phyloP scores from a whole-genome alignment of 2,888 invertebrate genomes.

The Sepioteuthis lessoniana region DNA sequence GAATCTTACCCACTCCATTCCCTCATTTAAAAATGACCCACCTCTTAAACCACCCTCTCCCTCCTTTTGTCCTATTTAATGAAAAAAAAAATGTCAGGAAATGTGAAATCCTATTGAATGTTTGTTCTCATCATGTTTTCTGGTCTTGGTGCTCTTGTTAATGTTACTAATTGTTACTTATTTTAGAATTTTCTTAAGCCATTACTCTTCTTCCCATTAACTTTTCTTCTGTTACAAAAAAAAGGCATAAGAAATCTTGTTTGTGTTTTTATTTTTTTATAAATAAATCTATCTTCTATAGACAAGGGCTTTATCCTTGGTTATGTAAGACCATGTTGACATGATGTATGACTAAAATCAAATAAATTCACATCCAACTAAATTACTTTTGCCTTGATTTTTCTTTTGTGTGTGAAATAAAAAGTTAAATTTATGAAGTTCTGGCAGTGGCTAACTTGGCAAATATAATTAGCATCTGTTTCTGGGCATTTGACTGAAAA shows the following conservation, averaged over 20 bases:
- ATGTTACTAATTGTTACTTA: neutral
- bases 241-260: no score
- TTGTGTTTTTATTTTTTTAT: neutral
- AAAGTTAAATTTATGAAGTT: no score
- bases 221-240: neutral
- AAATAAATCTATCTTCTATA: neutral
- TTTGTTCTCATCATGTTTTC: slow-evolving; percentile 12
- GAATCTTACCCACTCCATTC: neutral
- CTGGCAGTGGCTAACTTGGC: no score
- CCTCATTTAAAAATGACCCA: neutral
- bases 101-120: slow-evolving; percentile 17
- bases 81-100: neutral
- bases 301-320: neutral
- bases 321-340: neutral
- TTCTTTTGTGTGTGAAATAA: no score
- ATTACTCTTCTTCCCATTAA: neutral
- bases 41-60: neutral
- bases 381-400: neutral
- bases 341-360: slow-evolving; percentile 40
- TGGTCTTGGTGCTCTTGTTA: slow-evolving; percentile 33
- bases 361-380: slow-evolving; percentile 43
- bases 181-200: slow-evolving; percentile 2
- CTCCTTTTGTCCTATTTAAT: neutral
- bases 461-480: no score
- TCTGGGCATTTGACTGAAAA: no score